These are phyloP conservation scores for Lasioglossum malachurum DNA, from an alignment of 2,888 invertebrate genomes.

Conservation along the genomic window DNA sequence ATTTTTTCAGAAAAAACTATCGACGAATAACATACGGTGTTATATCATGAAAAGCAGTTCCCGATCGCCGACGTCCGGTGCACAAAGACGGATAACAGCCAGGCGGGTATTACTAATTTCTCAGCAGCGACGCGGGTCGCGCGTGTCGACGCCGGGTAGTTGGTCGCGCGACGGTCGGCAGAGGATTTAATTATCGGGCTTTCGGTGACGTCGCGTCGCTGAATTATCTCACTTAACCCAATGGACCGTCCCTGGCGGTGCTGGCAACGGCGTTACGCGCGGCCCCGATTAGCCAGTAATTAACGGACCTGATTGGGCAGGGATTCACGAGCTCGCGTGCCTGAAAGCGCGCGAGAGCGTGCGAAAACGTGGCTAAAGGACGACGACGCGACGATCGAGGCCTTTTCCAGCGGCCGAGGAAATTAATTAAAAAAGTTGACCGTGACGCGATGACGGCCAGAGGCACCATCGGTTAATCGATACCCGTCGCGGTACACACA, in stretches of 20 bases:
- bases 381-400: not conserved
- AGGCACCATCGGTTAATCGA: conserved; percentile 52
- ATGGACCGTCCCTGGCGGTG: conserved; percentile 3
- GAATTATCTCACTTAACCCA: conserved; percentile 44
- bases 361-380: not conserved
- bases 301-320: conserved; percentile 44
- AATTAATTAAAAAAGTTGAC: conserved; percentile 59
- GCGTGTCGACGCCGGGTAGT: not conserved
- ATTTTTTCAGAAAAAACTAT: too few relatives aligned
- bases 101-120: conserved; percentile 5
- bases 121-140: not conserved
- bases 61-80: not conserved
- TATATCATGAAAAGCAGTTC: not conserved
- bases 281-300: conserved; percentile 54
- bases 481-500: conserved; percentile 35
- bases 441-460: conserved; percentile 12
- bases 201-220: conserved; percentile 37
- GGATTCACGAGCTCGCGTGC: conserved; percentile 22
- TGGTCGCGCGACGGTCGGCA: conserved; percentile 4
- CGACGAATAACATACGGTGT: too few relatives aligned
- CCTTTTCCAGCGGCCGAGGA: not conserved
- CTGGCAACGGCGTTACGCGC: conserved; percentile 15
- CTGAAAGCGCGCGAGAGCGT: not conserved
- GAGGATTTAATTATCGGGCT: conserved; percentile 51
- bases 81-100: not conserved